Evolutionary conservation across 2,797 vertebrate genomes (phyloP), one percentile per base, ranked within the genome.

Genomic region (Lophura swinhoii): DNA sequence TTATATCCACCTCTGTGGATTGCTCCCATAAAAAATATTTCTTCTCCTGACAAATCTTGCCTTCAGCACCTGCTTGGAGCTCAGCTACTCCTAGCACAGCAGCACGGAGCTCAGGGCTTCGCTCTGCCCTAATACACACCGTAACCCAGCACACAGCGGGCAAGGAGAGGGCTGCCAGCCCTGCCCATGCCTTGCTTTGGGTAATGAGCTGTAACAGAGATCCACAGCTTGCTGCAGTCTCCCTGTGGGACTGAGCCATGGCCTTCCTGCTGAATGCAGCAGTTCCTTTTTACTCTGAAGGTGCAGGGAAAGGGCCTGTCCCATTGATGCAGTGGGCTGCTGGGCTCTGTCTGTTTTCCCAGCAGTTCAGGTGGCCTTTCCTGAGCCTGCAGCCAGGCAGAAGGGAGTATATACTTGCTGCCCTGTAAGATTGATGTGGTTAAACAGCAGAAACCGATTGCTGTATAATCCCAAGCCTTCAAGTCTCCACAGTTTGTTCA

Each of bases 1-100:
- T 93, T 95, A 82, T 80, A 93, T 89, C 64, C 91, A 90, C 68
- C 64, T 94, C 77, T 70, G 68, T 63, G 69, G 85, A 91, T 84
- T 77, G 22, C 41, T 84, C 24, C 72, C 60, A 83, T 82, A 88
- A 93, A 91, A 91, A 77, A 68, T 33, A 72, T 15, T 69, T 69
- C 67, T 43, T 95, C 51, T 91, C 70, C 68, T 56, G 83, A 75
- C 49, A 86, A 69, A 60, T 72, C 58, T 43, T 88, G 86, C 63
- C 70, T 92, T 69, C 46, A 58, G 84, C 71, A 56, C 1, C 4
- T 73, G 35, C 71, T 84, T 3, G 1, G 63, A 90, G 63, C 33
- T 35, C 10, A 26, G 49, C 37, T 72, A 10, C 56, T 67, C 29
- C n/a, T 62, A 76, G 14, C 35, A 24, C 17, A 46, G 41, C 46